Percentiles rank a stretch among this genome's conserved stretches.
Conservation (phyloP, 2,113 vertebrate genomes). For the Lonchura striata region DNA sequence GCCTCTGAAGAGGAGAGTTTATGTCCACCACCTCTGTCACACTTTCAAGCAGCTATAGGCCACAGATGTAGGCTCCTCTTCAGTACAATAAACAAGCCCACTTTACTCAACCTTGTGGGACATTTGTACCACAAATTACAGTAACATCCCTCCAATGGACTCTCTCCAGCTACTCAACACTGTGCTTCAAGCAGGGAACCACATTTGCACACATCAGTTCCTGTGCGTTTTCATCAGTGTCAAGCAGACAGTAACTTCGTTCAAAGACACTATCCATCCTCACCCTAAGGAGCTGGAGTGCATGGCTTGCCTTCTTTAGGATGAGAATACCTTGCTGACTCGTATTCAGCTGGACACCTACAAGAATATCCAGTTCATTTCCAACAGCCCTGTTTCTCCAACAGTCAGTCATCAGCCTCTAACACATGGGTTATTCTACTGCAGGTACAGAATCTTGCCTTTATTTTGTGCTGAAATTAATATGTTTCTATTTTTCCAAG, state of each 20-base stretch:
- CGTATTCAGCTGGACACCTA: too few relatives aligned
- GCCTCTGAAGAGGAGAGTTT: not conserved
- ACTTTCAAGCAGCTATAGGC: not conserved
- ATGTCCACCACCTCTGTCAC: not conserved
- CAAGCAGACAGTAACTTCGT: not conserved
- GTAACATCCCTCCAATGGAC: not conserved
- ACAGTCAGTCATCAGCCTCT: not conserved
- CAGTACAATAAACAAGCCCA: not conserved
- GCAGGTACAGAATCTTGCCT: not conserved
- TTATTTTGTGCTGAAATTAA: not conserved
- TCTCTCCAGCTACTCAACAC: not conserved
- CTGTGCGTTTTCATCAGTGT: not conserved
- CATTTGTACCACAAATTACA: not conserved
- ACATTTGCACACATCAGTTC: not conserved
- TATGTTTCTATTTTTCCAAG: not conserved
- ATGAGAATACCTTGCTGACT: not conserved
- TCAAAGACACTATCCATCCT: accelerated
- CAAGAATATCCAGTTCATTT: not conserved
- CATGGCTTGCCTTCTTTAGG: not conserved
- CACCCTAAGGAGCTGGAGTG: not conserved
- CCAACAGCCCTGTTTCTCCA: not conserved
- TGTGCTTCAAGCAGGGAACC: not conserved
- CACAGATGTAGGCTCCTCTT: not conserved
- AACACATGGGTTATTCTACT: not conserved
- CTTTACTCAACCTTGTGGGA: not conserved